Base-by-base conservation (phyloP, 2,888 invertebrate genomes). In the Sphaerophoria rueppellii region DNA sequence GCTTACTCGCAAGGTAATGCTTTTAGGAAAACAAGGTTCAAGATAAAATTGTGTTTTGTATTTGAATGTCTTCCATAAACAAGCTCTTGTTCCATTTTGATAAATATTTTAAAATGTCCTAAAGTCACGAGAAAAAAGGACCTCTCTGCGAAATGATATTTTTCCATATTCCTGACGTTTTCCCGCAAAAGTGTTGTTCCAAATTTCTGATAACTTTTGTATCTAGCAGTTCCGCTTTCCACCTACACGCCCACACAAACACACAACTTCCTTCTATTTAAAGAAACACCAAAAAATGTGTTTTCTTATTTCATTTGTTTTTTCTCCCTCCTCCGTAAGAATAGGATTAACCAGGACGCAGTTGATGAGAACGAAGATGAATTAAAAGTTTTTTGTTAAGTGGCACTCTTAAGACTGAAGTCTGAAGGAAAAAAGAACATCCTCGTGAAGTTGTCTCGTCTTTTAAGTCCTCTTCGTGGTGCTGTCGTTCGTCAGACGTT, bases 311-410 rank as follows among this genome's bases (percentile, higher is more conserved):
- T 65, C 34, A 40, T 6, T 2, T 24, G 1, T 55, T 63, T 63
- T 40, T 34, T 50, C 14, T 35, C 7, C 48, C 12, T 14, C 37
- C 34, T 35, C 9, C 7, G 7, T 48, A 0, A 24, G 14, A 11
- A 4, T 35, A 6, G 50, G 50, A 65, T 65, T 4, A 65, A 14
- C 50, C 65, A 65, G 50, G 35, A 50, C 34, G 34, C 50, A 65
- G 48, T 65, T 65, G 65, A 65, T 50, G 50, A 65, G 65, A 50
- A 65, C 35, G 50, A 65, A 65, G 65, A 65, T 65, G 65, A 65
- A 65, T 65, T 65, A 65, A 50, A 50, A 50, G 48, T 65, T 65
- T 65, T 50, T 50, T 50, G 43, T 14, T 65, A 35, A 65, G 16
- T 48, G 50, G 11, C 50, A 48, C 35, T 14, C 63, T 50, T 5